These are phyloP conservation scores for Lasius platythorax DNA, from an alignment of 2,888 invertebrate species.

Conservation along the genomic window DNA sequence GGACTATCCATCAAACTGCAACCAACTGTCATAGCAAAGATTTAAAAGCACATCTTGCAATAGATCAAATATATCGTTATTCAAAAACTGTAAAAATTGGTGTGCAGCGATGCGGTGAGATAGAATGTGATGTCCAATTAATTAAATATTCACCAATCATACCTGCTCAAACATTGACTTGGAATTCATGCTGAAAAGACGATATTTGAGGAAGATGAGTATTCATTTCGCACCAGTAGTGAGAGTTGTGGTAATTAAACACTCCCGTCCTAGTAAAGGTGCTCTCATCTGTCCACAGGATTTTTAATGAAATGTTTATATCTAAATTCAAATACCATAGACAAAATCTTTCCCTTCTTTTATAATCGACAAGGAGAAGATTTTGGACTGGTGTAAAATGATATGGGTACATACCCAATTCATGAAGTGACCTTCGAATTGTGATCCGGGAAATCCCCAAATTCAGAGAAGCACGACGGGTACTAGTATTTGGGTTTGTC, in stretches of 20 bases:
- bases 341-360: too few relatives aligned
- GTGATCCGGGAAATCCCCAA: background rate
- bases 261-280: too few relatives aligned
- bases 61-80: too few relatives aligned
- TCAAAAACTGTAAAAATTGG: too few relatives aligned
- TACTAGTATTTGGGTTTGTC: constrained; percentile 4
- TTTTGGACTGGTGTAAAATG: background rate
- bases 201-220: background rate
- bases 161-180: background rate
- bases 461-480: background rate
- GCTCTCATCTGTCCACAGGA: too few relatives aligned
- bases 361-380: background rate
- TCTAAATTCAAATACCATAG: too few relatives aligned
- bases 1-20: background rate
- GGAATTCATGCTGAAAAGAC: background rate
- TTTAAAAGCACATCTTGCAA: constrained; percentile 1
- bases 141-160: too few relatives aligned
- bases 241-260: background rate
- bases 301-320: too few relatives aligned
- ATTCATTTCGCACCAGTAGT: background rate
- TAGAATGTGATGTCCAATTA: too few relatives aligned
- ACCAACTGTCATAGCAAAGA: background rate
- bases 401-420: background rate
- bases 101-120: too few relatives aligned
- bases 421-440: background rate